Conservation (phyloP, 2,888 invertebrate species). For the Drosophila yooni region DNA sequence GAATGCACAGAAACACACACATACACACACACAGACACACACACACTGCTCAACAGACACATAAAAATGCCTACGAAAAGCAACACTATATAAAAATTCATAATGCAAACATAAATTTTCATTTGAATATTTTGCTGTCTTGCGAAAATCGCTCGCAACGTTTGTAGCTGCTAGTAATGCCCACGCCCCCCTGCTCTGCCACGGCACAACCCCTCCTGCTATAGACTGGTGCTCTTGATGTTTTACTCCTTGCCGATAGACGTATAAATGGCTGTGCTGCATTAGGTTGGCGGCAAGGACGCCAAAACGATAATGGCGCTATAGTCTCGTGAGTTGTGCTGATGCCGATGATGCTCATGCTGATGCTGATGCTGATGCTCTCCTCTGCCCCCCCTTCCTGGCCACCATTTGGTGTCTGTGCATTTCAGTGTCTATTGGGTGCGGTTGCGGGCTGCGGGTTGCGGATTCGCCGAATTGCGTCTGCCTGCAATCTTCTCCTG, state of each 20-base stretch:
- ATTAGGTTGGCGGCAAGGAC: constrained; percentile 54
- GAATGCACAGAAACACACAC: constrained; percentile 44
- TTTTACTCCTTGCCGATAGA: constrained; percentile 66
- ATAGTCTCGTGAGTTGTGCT: constrained; percentile 43
- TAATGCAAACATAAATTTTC: constrained; percentile 84
- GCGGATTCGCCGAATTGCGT: constrained; percentile 20
- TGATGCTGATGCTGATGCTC: neutral
- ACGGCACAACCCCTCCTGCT: neutral
- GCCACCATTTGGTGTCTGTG: constrained; percentile 7
- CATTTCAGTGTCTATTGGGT: constrained; percentile 27
- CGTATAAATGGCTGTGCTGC: constrained; percentile 64
- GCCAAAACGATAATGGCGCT: constrained; percentile 62
- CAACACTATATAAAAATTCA: constrained; percentile 83
- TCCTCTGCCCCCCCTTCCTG: neutral
- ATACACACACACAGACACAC: constrained; percentile 33
- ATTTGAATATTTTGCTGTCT: constrained; percentile 82
- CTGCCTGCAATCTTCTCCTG: constrained; percentile 69
- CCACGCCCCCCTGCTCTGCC: neutral
- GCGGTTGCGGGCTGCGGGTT: constrained; percentile 9
- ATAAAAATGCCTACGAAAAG: constrained; percentile 74
- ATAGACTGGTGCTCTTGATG: constrained; percentile 22
- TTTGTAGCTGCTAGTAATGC: constrained; percentile 1
- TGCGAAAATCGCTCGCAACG: constrained; percentile 69
- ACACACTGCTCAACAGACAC: constrained; percentile 55
- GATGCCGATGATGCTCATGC: constrained; percentile 15